phyloP scores from a whole-genome alignment of 2,888 invertebrate species.

The Clusia tigrina region DNA sequence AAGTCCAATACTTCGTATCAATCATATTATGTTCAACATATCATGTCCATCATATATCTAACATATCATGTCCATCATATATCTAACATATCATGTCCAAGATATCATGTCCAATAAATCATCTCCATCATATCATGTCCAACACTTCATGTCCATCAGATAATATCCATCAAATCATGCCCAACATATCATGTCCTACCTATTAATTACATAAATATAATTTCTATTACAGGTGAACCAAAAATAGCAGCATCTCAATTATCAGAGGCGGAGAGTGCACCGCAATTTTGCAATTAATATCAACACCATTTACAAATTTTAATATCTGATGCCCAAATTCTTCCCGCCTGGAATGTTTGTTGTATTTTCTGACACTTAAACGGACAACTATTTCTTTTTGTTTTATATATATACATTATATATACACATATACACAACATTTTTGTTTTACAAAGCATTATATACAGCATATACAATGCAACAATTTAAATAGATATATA shows the following conservation, averaged over 20 bases:
- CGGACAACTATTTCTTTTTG: constrained; percentile 4
- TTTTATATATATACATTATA: constrained; percentile 30
- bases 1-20: no score
- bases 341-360: constrained; percentile 37
- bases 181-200: neutral
- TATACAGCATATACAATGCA: constrained; percentile 25
- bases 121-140: no score
- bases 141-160: no score
- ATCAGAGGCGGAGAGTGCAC: constrained; percentile 49
- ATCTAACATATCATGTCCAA: no score
- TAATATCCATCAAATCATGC: neutral
- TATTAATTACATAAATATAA: neutral
- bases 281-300: constrained; percentile 59
- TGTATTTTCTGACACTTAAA: no score
- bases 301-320: constrained; percentile 35
- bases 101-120: no score
- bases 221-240: constrained; percentile 54
- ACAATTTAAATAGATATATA: constrained; percentile 28
- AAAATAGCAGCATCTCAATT: constrained; percentile 58
- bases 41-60: no score
- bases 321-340: constrained; percentile 19
- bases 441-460: no score
- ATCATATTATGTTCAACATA: no score
- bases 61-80: no score
- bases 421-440: constrained; percentile 25